Conservation (phyloP, 2,888 invertebrate species). For the Xestobium rufovillosum region DNA sequence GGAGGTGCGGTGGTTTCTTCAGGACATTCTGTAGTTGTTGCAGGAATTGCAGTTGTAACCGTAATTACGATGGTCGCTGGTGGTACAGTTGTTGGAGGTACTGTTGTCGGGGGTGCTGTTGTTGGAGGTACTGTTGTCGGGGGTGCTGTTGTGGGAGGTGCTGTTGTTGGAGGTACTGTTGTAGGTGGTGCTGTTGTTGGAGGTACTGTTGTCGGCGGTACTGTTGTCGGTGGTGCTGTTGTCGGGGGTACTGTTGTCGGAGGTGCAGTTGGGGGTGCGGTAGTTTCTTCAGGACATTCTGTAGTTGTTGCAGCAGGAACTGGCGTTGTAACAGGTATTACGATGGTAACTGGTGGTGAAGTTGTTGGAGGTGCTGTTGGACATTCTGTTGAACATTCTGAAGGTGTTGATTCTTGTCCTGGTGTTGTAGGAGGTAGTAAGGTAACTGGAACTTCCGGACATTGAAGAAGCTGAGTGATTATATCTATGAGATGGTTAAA, state of each 20-base stretch:
- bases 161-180: too few relatives aligned
- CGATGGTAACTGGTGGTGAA: neutral
- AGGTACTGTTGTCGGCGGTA: slow-evolving; percentile 1
- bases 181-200: neutral
- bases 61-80: neutral
- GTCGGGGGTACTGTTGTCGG: too few relatives aligned
- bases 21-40: slow-evolving; percentile 5
- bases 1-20: too few relatives aligned
- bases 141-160: too few relatives aligned
- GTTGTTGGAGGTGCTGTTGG: neutral
- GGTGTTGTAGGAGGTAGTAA: neutral
- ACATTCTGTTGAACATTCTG: neutral
- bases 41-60: too few relatives aligned
- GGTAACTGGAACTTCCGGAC: neutral
- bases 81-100: neutral
- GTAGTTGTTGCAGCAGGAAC: neutral
- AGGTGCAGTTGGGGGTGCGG: too few relatives aligned
- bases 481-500: slow-evolving; percentile 12
- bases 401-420: neutral
- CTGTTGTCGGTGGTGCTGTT: neutral
- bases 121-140: too few relatives aligned
- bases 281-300: neutral
- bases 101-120: slow-evolving; percentile 14
- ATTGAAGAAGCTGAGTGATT: slow-evolving; percentile 2
- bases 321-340: neutral